Conservation (phyloP, 2,888 invertebrate species). For the Spodoptera picta region DNA sequence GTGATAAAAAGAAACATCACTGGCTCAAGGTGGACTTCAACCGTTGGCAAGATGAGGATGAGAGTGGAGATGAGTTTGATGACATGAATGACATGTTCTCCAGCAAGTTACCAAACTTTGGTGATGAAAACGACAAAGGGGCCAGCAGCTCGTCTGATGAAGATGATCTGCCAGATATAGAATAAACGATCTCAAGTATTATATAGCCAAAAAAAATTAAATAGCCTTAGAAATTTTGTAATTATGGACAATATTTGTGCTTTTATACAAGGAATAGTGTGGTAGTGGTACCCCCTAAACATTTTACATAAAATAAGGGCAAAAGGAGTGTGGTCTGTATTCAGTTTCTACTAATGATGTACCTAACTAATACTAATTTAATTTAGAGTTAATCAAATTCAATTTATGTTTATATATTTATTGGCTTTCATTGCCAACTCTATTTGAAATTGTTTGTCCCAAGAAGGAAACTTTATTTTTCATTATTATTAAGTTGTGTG, state of each 20-base stretch:
- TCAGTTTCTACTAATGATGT: not conserved
- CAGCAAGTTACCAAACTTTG: constrained; percentile 72
- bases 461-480: no score
- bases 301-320: constrained; percentile 37
- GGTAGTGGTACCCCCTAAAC: constrained; percentile 49
- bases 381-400: no score
- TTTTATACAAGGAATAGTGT: constrained; percentile 66
- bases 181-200: constrained; percentile 74
- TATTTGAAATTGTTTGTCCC: not conserved
- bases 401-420: no score
- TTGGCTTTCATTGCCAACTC: not conserved
- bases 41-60: constrained; percentile 99
- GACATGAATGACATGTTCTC: constrained; percentile 78
- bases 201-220: constrained; percentile 61
- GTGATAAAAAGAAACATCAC: constrained; percentile 96
- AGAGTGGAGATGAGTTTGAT: constrained; percentile 93
- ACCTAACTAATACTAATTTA: not conserved
- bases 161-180: constrained; percentile 91
- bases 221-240: constrained; percentile 58
- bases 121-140: constrained; percentile 82
- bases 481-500: no score
- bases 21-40: constrained; percentile 99
- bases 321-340: constrained; percentile 24
- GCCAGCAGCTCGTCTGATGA: constrained; percentile 93
- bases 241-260: constrained; percentile 67